Percentiles rank a stretch among this genome's conserved stretches.
These are phyloP conservation scores for Drosophila melanica DNA, from an alignment of 1,140 invertebrate genomes.

Conservation along the genomic window DNA sequence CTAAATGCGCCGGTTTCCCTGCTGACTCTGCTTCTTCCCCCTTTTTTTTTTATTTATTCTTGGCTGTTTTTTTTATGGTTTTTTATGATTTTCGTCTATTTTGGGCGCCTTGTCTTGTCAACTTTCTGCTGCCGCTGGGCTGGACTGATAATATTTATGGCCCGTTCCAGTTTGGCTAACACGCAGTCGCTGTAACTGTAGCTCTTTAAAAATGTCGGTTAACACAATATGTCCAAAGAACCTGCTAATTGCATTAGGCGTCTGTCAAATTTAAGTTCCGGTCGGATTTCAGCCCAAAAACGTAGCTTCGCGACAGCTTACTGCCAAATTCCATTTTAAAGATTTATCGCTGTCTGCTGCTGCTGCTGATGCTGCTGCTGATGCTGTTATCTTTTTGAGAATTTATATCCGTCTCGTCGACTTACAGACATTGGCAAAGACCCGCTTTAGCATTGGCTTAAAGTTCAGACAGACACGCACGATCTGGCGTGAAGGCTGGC, in stretches of 20 bases:
- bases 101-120: constrained; percentile 34
- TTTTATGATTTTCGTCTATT: constrained; percentile 4
- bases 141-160: constrained; percentile 72
- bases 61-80: constrained; percentile 19
- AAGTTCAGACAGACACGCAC: constrained; percentile 53
- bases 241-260: constrained; percentile 35
- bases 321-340: constrained; percentile 69
- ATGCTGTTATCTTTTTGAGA: constrained; percentile 56
- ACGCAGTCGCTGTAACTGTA: constrained; percentile 7
- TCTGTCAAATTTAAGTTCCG: constrained; percentile 53
- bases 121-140: constrained; percentile 19
- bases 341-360: constrained; percentile 65
- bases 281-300: constrained; percentile 3
- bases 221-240: neutral
- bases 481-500: constrained; percentile 4
- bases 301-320: constrained; percentile 57
- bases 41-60: neutral
- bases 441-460: constrained; percentile 65
- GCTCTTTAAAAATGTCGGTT: constrained; percentile 13
- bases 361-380: constrained; percentile 13
- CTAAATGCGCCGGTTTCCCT: constrained; percentile 62
- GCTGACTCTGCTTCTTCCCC: constrained; percentile 5
- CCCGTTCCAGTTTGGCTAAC: constrained; percentile 8
- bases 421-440: constrained; percentile 71
- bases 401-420: constrained; percentile 63